A percentile compares a stretch with the other conserved stretches of the same genome.
phyloP scores from a whole-genome alignment of 2,113 vertebrate genomes.

The Gavialis gangeticus region DNA sequence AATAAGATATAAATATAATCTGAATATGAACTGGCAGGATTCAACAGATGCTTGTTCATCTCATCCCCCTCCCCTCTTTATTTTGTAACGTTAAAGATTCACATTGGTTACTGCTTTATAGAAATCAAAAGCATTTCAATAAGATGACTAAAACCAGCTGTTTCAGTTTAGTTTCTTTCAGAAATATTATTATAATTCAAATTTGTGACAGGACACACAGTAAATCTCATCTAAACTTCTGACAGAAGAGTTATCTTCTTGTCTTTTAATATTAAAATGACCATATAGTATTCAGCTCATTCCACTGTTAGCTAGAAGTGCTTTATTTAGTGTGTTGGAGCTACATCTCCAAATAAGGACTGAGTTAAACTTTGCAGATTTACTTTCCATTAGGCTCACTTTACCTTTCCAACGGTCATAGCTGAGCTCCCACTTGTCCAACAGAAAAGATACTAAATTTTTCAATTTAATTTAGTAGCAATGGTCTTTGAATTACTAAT shows the following conservation, averaged over 20 bases:
- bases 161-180: constrained; percentile 4
- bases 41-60: background rate
- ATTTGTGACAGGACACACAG: background rate
- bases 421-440: background rate
- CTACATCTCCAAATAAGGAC: background rate
- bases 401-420: background rate
- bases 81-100: background rate
- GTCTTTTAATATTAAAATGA: background rate
- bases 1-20: background rate
- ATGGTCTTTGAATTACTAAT: background rate
- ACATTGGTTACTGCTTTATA: no score
- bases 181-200: background rate
- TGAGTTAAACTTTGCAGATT: background rate
- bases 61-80: background rate
- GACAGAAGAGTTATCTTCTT: background rate
- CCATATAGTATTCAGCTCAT: background rate
- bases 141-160: background rate
- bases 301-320: background rate
- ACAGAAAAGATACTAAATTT: background rate
- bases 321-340: background rate
- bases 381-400: constrained; percentile 1
- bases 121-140: background rate
- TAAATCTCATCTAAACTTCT: background rate
- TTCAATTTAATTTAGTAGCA: background rate
- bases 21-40: background rate